Percentiles rank a stretch among this genome's conserved stretches.
These are phyloP conservation scores for Marmota monax DNA, from an alignment of 2,113 vertebrate species.

Conservation along the genomic window DNA sequence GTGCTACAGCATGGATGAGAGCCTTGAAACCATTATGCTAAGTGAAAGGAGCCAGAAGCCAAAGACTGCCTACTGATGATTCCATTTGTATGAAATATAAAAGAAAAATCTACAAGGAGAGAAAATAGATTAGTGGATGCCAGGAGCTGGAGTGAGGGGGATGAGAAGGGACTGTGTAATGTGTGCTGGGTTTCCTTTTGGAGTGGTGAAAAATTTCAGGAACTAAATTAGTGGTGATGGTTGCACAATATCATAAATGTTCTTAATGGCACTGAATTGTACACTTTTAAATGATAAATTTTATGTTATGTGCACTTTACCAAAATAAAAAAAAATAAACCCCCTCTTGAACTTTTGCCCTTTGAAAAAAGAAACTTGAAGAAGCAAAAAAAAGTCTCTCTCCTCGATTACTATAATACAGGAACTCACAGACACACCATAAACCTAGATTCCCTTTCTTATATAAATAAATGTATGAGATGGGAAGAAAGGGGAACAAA, in stretches of 20 bases:
- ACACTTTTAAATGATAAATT: slow-evolving; percentile 21
- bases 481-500: neutral
- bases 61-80: neutral
- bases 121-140: slow-evolving; percentile 17
- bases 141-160: neutral
- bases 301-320: slow-evolving; percentile 8
- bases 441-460: neutral
- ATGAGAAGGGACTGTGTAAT: neutral
- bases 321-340: slow-evolving; percentile 6
- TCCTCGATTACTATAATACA: slow-evolving; percentile 1
- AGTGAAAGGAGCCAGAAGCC: slow-evolving; percentile 28
- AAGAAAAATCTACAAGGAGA: slow-evolving; percentile 32
- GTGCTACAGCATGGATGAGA: neutral
- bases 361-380: neutral
- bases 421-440: neutral
- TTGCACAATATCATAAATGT: neutral
- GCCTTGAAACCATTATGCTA: slow-evolving; percentile 4
- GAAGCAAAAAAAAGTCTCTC: neutral
- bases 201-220: neutral
- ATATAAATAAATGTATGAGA: neutral
- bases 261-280: neutral
- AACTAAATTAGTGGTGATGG: slow-evolving; percentile 35
- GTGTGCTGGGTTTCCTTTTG: neutral
- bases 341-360: neutral
- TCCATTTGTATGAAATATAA: slow-evolving; percentile 12